Conservation (phyloP, 2,113 vertebrate species). For the Australoheros scitulus region DNA sequence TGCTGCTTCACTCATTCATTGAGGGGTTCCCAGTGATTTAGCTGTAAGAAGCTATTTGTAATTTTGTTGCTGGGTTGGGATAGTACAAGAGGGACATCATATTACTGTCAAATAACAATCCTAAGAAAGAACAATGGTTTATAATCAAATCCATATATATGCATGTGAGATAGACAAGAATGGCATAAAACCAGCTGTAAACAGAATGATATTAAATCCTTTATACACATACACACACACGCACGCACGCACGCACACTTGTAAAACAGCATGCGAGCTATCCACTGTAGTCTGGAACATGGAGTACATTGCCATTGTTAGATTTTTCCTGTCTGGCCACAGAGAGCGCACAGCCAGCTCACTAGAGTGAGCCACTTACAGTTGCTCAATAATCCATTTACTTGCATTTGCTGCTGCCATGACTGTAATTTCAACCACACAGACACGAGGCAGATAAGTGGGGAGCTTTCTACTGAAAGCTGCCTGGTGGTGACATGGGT, state of each 20-base stretch:
- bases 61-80: not conserved
- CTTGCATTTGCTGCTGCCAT: conserved; percentile 58
- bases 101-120: not conserved
- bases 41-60: not conserved
- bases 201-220: conserved; percentile 7
- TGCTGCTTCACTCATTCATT: not conserved
- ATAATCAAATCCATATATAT: not conserved
- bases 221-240: not conserved
- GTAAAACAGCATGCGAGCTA: conserved; percentile 26
- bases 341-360: conserved; percentile 29
- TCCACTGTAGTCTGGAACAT: not conserved
- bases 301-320: conserved; percentile 34
- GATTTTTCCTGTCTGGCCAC: conserved; percentile 24
- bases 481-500: conserved; percentile 44
- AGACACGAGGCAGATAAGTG: conserved; percentile 50
- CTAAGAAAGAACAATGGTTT: not conserved
- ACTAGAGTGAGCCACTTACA: conserved; percentile 52
- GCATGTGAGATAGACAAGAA: not conserved
- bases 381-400: conserved; percentile 73
- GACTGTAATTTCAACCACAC: conserved; percentile 67
- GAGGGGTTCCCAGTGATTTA: not conserved
- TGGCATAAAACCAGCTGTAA: not conserved
- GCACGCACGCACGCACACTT: not conserved
- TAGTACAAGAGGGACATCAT: not conserved
- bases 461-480: conserved; percentile 39